phyloP scores from a whole-genome alignment of 2,113 vertebrate genomes.

The rat (Rattus norvegicus) region DNA sequence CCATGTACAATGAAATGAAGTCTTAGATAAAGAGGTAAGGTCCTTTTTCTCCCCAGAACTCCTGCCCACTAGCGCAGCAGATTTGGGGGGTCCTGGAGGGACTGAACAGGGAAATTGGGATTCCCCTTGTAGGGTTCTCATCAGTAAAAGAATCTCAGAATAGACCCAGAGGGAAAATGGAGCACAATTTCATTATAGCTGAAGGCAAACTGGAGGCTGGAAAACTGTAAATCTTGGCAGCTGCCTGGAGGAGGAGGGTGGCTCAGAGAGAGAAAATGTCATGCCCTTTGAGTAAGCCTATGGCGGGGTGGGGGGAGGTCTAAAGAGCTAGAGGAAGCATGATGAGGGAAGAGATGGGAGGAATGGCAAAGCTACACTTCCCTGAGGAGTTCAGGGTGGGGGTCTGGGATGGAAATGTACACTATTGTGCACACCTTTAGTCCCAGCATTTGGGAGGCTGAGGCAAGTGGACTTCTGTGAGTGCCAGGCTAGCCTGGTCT shows the following conservation, averaged over 20 bases:
- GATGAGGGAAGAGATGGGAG: too few relatives aligned
- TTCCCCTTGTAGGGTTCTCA: background rate
- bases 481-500: too few relatives aligned
- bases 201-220: background rate
- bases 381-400: too few relatives aligned
- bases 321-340: too few relatives aligned
- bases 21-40: background rate
- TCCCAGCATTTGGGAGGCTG: too few relatives aligned
- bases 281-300: too few relatives aligned
- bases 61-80: background rate
- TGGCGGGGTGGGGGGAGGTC: too few relatives aligned
- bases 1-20: background rate
- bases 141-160: background rate
- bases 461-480: too few relatives aligned
- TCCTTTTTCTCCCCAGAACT: background rate
- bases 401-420: too few relatives aligned
- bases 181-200: background rate
- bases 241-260: background rate
- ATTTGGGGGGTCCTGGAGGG: background rate
- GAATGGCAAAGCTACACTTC: too few relatives aligned
- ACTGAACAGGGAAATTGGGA: background rate
- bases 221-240: background rate
- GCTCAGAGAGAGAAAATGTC: background rate
- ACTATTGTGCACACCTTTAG: too few relatives aligned
- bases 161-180: background rate